Evolutionary conservation across 2,797 vertebrate genomes (phyloP).

Genomic region (Eulemur mongoz): DNA sequence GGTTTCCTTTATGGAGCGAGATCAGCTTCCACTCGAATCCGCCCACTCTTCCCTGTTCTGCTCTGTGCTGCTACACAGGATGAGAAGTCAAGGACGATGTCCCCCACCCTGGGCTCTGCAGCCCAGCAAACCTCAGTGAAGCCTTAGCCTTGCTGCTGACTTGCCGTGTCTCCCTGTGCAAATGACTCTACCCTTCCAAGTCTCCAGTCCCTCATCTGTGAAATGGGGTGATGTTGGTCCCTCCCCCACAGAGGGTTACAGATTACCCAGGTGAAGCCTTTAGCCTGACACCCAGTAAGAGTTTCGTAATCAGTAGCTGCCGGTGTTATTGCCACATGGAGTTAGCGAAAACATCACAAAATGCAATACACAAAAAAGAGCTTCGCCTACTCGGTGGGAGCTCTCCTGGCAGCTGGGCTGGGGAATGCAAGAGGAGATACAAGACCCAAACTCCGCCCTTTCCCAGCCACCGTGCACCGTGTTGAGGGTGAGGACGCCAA

Average conservation of each 20-base stretch:
- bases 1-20: background rate
- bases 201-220: background rate
- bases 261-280: background rate
- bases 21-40: background rate
- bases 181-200: background rate
- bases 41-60: background rate
- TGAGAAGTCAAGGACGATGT: background rate
- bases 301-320: background rate
- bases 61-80: fast-evolving
- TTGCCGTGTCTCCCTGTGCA: background rate
- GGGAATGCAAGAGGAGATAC: background rate
- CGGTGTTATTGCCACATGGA: background rate
- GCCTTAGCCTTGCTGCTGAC: background rate
- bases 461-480: background rate
- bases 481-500: no score
- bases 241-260: background rate
- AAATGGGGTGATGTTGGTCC: background rate
- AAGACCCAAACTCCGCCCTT: background rate
- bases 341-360: background rate
- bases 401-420: background rate
- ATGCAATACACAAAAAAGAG: background rate
- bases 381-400: no score
- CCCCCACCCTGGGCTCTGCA: background rate
- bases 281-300: background rate
- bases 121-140: background rate